Percentiles rank a stretch among this genome's conserved stretches.
phyloP scores from a whole-genome alignment of 2,113 vertebrate genomes.

The Myrmophylax atrothorax region DNA sequence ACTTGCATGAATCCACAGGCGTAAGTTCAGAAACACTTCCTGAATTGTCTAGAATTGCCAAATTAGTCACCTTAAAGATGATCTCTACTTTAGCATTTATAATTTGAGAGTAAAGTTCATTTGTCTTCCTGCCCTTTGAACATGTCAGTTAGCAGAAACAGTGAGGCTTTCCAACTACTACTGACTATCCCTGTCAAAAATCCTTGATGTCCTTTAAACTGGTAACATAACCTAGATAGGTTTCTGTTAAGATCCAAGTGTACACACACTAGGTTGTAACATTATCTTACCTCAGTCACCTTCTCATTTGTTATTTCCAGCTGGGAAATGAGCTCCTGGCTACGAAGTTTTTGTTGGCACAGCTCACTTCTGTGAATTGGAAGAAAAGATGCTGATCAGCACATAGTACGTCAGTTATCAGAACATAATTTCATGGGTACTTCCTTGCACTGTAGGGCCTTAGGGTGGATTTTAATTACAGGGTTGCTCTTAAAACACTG shows the following conservation, averaged over 20 bases:
- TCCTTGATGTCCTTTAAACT: neutral
- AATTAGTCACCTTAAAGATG: neutral
- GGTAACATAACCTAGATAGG: neutral
- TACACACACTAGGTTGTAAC: neutral
- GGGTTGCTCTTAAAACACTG: neutral
- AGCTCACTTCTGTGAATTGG: constrained; percentile 83
- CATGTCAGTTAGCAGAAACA: neutral
- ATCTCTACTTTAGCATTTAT: neutral
- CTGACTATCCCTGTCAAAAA: neutral
- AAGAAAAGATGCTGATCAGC: constrained; percentile 28
- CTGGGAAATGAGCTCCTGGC: constrained; percentile 83
- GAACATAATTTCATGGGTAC: neutral
- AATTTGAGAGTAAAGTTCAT: neutral
- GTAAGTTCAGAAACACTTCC: neutral
- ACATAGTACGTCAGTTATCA: neutral
- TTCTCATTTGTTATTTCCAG: constrained; percentile 83
- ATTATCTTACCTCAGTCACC: constrained; percentile 82
- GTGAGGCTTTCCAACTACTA: neutral
- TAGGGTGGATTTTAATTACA: neutral
- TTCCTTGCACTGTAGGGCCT: neutral
- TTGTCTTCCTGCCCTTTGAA: neutral
- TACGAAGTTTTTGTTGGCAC: constrained; percentile 85
- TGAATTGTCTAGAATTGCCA: neutral
- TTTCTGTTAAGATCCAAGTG: neutral
- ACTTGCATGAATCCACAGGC: neutral